These are phyloP conservation scores for Rhombomys opimus DNA, from an alignment of 2,113 vertebrate genomes.

Conservation along the genomic window DNA sequence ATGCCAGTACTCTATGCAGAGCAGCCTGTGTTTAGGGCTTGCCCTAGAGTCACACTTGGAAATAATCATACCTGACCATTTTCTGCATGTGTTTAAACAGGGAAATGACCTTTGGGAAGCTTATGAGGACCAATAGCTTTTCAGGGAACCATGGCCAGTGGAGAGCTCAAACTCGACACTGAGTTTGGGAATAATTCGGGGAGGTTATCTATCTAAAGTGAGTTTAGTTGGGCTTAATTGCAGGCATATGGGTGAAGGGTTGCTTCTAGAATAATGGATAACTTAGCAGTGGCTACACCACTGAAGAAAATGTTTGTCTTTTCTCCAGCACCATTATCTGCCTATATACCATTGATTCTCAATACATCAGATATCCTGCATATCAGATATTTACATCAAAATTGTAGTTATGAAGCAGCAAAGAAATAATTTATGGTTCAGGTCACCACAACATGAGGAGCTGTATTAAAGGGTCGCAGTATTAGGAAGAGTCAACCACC, in stretches of 20 bases:
- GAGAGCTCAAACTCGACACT: neutral
- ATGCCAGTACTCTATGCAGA: neutral
- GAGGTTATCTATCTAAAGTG: neutral
- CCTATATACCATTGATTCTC: neutral
- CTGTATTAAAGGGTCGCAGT: neutral
- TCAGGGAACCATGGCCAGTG: fast-evolving
- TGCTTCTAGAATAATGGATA: neutral
- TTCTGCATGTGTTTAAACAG: neutral
- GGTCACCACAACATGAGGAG: neutral
- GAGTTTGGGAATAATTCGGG: neutral
- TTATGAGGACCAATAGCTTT: neutral
- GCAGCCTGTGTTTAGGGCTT: neutral
- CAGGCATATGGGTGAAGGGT: neutral
- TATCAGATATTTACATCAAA: neutral
- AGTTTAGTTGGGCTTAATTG: neutral
- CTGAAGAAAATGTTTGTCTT: neutral
- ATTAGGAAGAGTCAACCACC: neutral
- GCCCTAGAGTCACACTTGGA: neutral
- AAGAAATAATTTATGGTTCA: neutral
- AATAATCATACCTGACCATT: neutral
- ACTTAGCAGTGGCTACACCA: neutral
- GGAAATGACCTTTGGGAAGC: neutral
- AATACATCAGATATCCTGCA: neutral
- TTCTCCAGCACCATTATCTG: neutral
- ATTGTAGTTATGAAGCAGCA: neutral